Percentiles rank a stretch among this genome's conserved stretches.
Conservation (phyloP, 2,888 invertebrate species). For the Neoitamus cyanurus region DNA sequence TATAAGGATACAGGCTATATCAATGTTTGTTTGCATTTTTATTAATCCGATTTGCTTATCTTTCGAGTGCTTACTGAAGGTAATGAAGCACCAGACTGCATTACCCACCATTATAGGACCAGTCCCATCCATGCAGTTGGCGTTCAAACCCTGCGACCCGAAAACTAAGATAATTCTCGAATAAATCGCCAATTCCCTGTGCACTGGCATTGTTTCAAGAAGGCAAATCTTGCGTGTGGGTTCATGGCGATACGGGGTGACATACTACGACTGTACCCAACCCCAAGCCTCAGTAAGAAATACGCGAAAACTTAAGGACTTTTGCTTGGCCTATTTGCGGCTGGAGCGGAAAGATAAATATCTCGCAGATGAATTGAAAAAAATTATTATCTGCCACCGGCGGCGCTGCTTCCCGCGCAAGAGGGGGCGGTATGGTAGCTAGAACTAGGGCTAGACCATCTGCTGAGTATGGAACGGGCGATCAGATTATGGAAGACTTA, state of each 20-base stretch:
- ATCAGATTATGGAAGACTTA: slow-evolving; percentile 16
- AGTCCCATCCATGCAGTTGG: too few species aligned
- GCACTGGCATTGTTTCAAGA: slow-evolving; percentile 4
- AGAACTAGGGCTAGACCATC: neutral
- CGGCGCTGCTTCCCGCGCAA: neutral
- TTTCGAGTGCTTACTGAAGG: too few species aligned
- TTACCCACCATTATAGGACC: too few species aligned
- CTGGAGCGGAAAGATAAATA: slow-evolving; percentile 21
- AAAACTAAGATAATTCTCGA: neutral
- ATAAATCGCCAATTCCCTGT: neutral
- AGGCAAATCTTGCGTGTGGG: neutral
- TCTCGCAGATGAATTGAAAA: slow-evolving; percentile 25
- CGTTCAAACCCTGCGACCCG: neutral
- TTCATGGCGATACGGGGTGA: neutral
- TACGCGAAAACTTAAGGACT: neutral
- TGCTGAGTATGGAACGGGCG: neutral
- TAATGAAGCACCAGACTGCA: too few species aligned
- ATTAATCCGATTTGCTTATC: too few species aligned
- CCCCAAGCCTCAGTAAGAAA: neutral
- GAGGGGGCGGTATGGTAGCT: neutral
- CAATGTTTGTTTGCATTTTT: too few species aligned
- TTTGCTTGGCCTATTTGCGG: slow-evolving; percentile 9
- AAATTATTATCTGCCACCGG: neutral
- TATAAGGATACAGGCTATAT: too few species aligned
- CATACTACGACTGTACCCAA: neutral